These are phyloP conservation scores for Netelia melanura DNA, from an alignment of 2,888 invertebrate genomes.

Conservation along the genomic window DNA sequence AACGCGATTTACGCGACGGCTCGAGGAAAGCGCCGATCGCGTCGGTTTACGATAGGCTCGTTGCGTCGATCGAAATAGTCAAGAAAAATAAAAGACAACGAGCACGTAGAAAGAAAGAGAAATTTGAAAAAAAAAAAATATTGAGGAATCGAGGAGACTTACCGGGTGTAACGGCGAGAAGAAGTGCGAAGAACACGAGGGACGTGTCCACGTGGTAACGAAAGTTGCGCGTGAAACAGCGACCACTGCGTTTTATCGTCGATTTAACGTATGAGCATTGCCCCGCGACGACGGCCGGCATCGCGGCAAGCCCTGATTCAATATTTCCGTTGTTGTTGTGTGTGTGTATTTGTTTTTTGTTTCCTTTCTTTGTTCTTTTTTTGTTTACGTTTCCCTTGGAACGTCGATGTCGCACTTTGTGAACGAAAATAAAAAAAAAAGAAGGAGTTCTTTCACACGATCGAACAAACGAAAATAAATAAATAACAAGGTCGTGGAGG, in stretches of 20 bases:
- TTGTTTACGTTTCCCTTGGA: background rate
- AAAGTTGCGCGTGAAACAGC: slow-evolving; percentile 64
- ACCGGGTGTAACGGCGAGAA: slow-evolving; percentile 72
- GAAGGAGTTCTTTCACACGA: background rate
- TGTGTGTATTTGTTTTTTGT: background rate
- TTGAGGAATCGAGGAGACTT: slow-evolving; percentile 64
- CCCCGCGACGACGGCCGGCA: slow-evolving; percentile 68
- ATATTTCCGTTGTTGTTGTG: slow-evolving; percentile 10
- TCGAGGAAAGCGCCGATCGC: background rate
- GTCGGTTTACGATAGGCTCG: background rate
- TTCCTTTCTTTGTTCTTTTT: background rate
- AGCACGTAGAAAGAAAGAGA: background rate
- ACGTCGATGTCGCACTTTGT: background rate
- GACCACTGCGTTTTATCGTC: slow-evolving; percentile 58
- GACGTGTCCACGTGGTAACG: slow-evolving; percentile 75
- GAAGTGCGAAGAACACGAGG: slow-evolving; percentile 74
- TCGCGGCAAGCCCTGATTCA: slow-evolving; percentile 66
- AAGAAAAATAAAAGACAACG: background rate
- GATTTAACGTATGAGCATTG: slow-evolving; percentile 68
- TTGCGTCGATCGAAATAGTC: background rate
- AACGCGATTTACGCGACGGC: background rate
- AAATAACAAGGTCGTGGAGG: slow-evolving; percentile 14
- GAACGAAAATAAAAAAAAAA: slow-evolving; percentile 29
- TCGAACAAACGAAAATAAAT: slow-evolving; percentile 4
- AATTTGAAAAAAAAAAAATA: background rate